Percentiles rank a stretch among this genome's conserved stretches.
phyloP scores from a whole-genome alignment of 2,888 invertebrate genomes.

The Drosophila infuscata region DNA sequence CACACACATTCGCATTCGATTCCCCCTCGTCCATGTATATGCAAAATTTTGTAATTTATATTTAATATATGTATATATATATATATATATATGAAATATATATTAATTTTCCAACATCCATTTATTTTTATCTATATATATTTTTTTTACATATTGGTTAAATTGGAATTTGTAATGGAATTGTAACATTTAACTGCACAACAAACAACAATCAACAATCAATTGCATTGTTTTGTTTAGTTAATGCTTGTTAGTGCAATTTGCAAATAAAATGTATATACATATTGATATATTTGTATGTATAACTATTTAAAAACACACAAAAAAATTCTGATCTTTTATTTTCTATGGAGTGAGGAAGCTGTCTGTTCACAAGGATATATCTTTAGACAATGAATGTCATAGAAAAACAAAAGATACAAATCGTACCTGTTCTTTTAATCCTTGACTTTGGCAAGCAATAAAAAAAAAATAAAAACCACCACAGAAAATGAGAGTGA shows the following conservation, averaged over 20 bases:
- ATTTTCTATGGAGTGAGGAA: background rate
- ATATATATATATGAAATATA: background rate
- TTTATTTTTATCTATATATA: conserved; percentile 30
- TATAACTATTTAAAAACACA: conserved; percentile 15
- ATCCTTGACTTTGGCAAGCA: background rate
- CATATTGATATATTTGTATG: conserved; percentile 26
- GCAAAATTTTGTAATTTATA: conserved; percentile 52
- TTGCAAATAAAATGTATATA: conserved; percentile 68
- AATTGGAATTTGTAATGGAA: conserved; percentile 61
- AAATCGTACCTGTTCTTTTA: background rate
- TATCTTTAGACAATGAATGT: background rate
- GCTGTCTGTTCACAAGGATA: background rate
- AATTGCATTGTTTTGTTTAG: conserved; percentile 27
- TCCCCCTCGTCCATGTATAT: conserved; percentile 23
- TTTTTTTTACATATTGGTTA: conserved; percentile 44
- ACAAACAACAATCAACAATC: conserved; percentile 33
- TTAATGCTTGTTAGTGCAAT: conserved; percentile 45
- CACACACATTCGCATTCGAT: conserved; percentile 6
- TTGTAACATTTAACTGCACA: conserved; percentile 31
- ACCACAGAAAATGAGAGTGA: background rate
- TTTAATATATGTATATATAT: conserved; percentile 22
- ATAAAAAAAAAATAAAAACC: background rate
- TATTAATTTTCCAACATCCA: conserved; percentile 12
- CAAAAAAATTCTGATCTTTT: conserved; percentile 11
- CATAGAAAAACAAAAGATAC: background rate